Base-by-base conservation (phyloP, 1,140 invertebrate species). In the Lethocerus indicus region DNA sequence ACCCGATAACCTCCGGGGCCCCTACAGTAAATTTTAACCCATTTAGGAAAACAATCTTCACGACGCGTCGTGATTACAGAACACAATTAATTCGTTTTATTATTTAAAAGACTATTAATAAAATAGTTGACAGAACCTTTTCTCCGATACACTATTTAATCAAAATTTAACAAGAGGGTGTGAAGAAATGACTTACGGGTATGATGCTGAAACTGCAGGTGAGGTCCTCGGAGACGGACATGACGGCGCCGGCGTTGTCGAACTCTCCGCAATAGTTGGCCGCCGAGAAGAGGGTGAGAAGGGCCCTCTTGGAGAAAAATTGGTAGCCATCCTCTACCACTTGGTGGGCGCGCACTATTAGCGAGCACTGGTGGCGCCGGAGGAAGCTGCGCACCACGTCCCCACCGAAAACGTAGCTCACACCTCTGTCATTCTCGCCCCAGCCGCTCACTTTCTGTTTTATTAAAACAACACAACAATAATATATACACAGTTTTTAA, bases 341-440 rank as follows among this genome's bases (percentile, higher is more conserved):
- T 71, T 93, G 87, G 72, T 93, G 88, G 50, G 87, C 88, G 59
- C 89, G 72, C 63, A 87, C 89, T 55, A 93, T 89, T 56, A 92
- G 68, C 65, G 89, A 87, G 55, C 88, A 74, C 62, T 87, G 81
- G 64, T 89, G 84, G 61, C 82, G 75, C 61, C 83, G 80, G 36
- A 90, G 71, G 66, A 90, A 89, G 62, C 86, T 86, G 55, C 77
- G 76, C 14, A 88, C 83, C 47, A 87, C 81, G 65, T 87, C 83
- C 9, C 81, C 79, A 6, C 84, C 85, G 60, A 87, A 87, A 20
- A 82, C 87, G 63, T 88, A 90, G 21, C 81, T 85, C 2, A 91
- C 86, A 25, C 87, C 87, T 53, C 87, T 76, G 64, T 91, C 87
- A 61, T 89, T 89, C 61, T 86, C 81, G 24, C 83, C 83, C 84